phyloP scores from a whole-genome alignment of 1,140 invertebrate genomes.

The Colletes latitarsis region DNA sequence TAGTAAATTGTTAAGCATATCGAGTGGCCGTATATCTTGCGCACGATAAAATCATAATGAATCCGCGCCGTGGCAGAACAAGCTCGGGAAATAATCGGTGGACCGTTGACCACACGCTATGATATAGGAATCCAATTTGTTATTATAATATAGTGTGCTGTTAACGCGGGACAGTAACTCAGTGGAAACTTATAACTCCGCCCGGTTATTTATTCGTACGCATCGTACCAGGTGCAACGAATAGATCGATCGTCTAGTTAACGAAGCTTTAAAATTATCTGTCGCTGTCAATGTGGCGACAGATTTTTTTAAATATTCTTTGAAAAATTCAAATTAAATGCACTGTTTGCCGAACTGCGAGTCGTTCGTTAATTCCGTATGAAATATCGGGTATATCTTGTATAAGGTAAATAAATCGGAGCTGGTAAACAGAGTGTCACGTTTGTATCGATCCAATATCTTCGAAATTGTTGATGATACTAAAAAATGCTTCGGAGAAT shows the following conservation, averaged over 20 bases:
- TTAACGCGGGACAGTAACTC: constrained; percentile 28
- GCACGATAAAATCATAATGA: constrained; percentile 56
- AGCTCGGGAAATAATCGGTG: constrained; percentile 40
- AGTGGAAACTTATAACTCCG: constrained; percentile 3
- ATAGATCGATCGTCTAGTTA: constrained; percentile 12
- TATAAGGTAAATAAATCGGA: too few relatives aligned
- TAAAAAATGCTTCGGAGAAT: too few relatives aligned
- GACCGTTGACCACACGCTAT: constrained; percentile 19
- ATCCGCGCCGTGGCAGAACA: constrained; percentile 9
- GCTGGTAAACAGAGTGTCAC: too few relatives aligned
- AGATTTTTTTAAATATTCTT: too few relatives aligned
- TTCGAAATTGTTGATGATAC: too few relatives aligned
- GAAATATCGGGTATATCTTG: too few relatives aligned
- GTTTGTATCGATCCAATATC: too few relatives aligned
- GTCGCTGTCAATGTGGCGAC: too few relatives aligned
- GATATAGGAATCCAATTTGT: constrained; percentile 48
- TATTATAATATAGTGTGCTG: constrained; percentile 42
- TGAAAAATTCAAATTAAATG: too few relatives aligned
- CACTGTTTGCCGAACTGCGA: too few relatives aligned
- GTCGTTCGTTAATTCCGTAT: too few relatives aligned
- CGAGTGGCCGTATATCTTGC: constrained; percentile 34
- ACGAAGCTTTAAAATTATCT: neutral
- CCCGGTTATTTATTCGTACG: neutral
- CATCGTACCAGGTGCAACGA: constrained; percentile 5
- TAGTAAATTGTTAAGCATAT: constrained; percentile 48